These are phyloP conservation scores for Pandemis cinnamomeana DNA, from an alignment of 2,888 invertebrate genomes.

Conservation along the genomic window DNA sequence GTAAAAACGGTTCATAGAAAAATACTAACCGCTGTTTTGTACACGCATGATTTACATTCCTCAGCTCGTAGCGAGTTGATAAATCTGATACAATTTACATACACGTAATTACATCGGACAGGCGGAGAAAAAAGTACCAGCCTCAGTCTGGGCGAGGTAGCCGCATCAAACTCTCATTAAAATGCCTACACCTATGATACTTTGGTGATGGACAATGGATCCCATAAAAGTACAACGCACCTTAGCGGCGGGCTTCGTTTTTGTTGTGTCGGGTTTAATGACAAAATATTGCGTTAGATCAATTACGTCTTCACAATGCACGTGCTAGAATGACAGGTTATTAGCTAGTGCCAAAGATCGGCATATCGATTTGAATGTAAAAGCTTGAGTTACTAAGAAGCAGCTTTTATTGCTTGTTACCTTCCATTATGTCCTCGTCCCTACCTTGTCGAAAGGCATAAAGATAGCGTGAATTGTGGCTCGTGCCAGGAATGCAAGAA, in stretches of 20 bases:
- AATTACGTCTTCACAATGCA: conserved; percentile 1
- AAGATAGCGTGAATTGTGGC: conserved; percentile 67
- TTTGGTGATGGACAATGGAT: conserved; percentile 34
- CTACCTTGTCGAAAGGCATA: conserved; percentile 59
- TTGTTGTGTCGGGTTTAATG: conserved; percentile 16
- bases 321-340: not conserved
- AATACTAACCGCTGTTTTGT: conserved; percentile 47
- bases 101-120: conserved; percentile 69
- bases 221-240: conserved; percentile 33
- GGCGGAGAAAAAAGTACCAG: conserved; percentile 50
- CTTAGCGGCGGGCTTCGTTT: conserved; percentile 25
- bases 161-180: conserved; percentile 72
- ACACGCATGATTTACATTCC: conserved; percentile 62
- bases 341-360: not conserved
- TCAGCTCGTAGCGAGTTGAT: conserved; percentile 64
- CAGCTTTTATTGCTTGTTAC: not conserved
- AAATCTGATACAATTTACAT: conserved; percentile 79
- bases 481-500: conserved; percentile 74
- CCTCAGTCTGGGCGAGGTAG: conserved; percentile 56
- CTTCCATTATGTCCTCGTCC: not conserved
- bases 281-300: conserved; percentile 17
- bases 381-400: not conserved
- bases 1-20: conserved; percentile 41
- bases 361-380: not conserved
- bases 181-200: conserved; percentile 54